Percentiles rank a stretch among this genome's conserved stretches.
These are phyloP conservation scores for Myoxocephalus aenaeus DNA, from an alignment of 2,797 vertebrate species.

Conservation along the genomic window DNA sequence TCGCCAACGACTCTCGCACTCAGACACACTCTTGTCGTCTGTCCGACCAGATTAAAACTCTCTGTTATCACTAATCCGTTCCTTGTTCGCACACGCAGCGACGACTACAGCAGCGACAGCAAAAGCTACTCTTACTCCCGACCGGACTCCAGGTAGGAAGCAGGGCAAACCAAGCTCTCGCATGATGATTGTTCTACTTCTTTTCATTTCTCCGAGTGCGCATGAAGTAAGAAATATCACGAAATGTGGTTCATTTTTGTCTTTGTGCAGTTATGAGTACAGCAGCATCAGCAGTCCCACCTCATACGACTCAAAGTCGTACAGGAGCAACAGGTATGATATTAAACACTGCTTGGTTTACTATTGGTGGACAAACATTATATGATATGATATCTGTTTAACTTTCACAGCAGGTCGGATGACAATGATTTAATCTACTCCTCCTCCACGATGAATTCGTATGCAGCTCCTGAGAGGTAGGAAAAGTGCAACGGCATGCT, in stretches of 20 bases:
- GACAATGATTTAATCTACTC: conserved; percentile 54
- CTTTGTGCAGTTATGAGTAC: conserved; percentile 77
- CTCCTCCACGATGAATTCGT: conserved; percentile 64
- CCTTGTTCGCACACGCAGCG: conserved; percentile 54
- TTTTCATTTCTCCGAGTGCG: neutral
- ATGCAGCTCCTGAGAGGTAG: conserved; percentile 85
- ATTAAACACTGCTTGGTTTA: neutral
- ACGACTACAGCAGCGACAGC: conserved; percentile 44
- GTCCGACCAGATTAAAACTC: neutral
- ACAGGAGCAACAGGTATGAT: conserved; percentile 80
- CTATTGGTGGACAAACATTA: neutral
- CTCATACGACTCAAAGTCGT: conserved; percentile 71
- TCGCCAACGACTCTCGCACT: neutral
- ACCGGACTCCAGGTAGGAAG: conserved; percentile 67
- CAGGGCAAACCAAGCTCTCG: neutral
- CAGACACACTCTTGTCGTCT: neutral
- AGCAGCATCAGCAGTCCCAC: conserved; percentile 69
- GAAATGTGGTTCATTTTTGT: conserved; percentile 41
- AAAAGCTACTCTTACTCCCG: conserved; percentile 62
- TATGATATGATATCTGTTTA: conserved; percentile 25
- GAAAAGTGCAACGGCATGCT: neutral
- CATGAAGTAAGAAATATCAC: neutral
- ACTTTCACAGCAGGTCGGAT: conserved; percentile 58
- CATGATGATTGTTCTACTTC: neutral
- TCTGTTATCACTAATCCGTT: conserved; percentile 10